Percentiles rank a stretch among this genome's conserved stretches.
phyloP scores from a whole-genome alignment of 2,797 vertebrate genomes.

The Neosilurus mollespiculum region DNA sequence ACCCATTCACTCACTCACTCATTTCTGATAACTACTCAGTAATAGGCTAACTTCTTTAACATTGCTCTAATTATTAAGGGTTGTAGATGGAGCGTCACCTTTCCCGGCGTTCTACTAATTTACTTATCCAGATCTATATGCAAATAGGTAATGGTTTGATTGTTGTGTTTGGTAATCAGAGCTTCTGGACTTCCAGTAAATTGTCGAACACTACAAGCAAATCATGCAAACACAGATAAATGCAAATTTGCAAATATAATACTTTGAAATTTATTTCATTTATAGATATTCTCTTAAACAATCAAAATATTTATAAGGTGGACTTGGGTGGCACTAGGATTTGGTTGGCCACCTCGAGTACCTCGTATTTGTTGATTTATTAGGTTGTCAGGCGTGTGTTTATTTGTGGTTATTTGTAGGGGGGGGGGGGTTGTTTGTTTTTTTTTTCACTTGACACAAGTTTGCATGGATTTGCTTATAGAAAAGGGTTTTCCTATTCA shows the following conservation, averaged over 20 bases:
- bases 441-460: not conserved
- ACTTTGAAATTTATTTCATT: conserved; percentile 1
- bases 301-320: not conserved
- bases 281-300: not conserved
- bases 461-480: not conserved
- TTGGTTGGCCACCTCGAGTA: not conserved
- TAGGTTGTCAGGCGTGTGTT: not conserved
- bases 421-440: no score
- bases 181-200: not conserved
- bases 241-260: not conserved
- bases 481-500: not conserved
- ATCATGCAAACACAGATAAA: not conserved
- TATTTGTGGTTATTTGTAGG: not conserved
- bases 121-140: not conserved
- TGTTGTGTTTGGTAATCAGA: not conserved
- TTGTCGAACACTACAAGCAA: not conserved
- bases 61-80: not conserved
- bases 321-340: not conserved
- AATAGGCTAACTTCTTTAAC: not conserved
- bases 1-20: no score
- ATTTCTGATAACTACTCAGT: not conserved
- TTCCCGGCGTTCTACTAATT: not conserved
- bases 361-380: not conserved
- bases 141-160: not conserved
- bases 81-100: not conserved